Base-by-base conservation (phyloP, 1,140 invertebrate genomes). In the Helicorthomorpha holstii region DNA sequence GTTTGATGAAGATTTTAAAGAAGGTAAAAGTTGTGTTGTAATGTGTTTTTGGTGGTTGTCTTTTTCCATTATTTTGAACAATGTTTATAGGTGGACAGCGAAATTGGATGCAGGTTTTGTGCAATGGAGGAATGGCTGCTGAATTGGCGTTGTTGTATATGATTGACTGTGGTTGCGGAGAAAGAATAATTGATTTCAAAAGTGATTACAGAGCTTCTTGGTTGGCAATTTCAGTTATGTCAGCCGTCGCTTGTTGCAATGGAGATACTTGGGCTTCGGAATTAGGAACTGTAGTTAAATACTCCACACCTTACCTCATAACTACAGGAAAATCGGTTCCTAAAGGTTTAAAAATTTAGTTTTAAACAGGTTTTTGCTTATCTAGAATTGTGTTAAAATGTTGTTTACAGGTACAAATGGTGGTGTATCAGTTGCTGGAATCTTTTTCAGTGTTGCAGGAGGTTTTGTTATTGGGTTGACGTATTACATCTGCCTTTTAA, bases 241-340 rank as follows among this genome's bases (percentile, higher is more conserved):
- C 80, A 59, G 72, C 82, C 2, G 74, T 90, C 57, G 77, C 85
- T 3, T 87, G 85, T 60, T 81, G 81, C 59, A 87, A 83, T 65
- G 90, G 86, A 3, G 90, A 94, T 61, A 93, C 89, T 1, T 90
- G 86, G 83, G 84, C 88, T 42, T 90, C 85, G 22, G 90, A 93
- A 68, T 65, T 93, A 38, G 89, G 86, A 27, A 75, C 83, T 29
- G 88, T 87, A 0, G 61, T 88, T 7, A 74, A 77, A 16, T 67
- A 60, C 22, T 66, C 69, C 0, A 73, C 83, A 57, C 86, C 88
- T 19, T 70, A 78, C 54, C 73, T 92, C 0, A 81, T 93, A 26
- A 90, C 86, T 7, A 76, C 75, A 19, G 71, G 80, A 44, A 75
- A 76, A 55, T 74, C 66, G 60, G 88, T 92, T 1, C 87, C 87